These are phyloP conservation scores for Nowickia ferox DNA, from an alignment of 2,888 invertebrate species.

Conservation along the genomic window DNA sequence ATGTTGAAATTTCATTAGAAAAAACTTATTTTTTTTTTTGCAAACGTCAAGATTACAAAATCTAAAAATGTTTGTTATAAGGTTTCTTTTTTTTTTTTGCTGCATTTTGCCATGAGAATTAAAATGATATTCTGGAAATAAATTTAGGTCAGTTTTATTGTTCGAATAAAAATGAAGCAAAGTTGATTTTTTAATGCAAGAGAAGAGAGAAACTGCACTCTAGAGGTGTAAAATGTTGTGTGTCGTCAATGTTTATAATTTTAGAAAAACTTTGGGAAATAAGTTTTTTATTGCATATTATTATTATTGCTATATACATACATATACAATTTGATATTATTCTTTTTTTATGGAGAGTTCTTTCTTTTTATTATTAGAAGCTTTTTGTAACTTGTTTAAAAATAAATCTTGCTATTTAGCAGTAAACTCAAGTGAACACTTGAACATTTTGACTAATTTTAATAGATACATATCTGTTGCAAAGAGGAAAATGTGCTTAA, in stretches of 20 bases:
- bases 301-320: too few species aligned
- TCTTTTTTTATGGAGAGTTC: too few species aligned
- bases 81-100: not conserved
- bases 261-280: too few species aligned
- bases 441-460: too few species aligned
- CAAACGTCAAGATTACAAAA: slow-evolving; percentile 32
- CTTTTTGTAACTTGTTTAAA: too few species aligned
- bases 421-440: too few species aligned
- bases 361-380: too few species aligned
- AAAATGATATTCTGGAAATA: slow-evolving; percentile 13
- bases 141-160: slow-evolving; percentile 29
- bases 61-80: not conserved
- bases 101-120: slow-evolving; percentile 40
- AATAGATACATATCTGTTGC: too few species aligned
- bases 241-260: not conserved
- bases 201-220: not conserved
- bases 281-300: too few species aligned
- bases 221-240: not conserved
- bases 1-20: slow-evolving; percentile 63
- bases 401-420: too few species aligned
- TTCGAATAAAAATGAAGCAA: not conserved
- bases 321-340: too few species aligned
- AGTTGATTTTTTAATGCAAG: not conserved
- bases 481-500: too few species aligned
- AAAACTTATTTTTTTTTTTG: slow-evolving; percentile 11